phyloP scores from a whole-genome alignment of 1,140 invertebrate genomes.

The Aphaenogaster rudis region DNA sequence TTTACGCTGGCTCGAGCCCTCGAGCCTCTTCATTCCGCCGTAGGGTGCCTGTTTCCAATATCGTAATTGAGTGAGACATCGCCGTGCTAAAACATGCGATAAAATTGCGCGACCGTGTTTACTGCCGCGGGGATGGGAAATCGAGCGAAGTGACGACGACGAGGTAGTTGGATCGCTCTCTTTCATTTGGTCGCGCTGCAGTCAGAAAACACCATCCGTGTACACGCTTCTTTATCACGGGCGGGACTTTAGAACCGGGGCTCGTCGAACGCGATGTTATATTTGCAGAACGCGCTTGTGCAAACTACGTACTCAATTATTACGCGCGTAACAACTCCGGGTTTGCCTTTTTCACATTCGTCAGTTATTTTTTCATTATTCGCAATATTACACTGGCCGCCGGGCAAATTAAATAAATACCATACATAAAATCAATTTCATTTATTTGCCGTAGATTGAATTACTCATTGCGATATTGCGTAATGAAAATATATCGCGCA shows the following conservation, averaged over 20 bases:
- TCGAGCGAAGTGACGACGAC: neutral
- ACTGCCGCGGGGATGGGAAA: neutral
- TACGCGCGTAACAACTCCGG: neutral
- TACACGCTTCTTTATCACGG: neutral
- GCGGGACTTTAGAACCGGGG: neutral
- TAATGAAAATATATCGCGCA: constrained; percentile 5
- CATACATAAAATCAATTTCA: constrained; percentile 46
- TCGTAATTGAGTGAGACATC: constrained; percentile 50
- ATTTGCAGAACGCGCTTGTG: neutral
- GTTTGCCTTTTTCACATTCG: constrained; percentile 25
- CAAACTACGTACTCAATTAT: constrained; percentile 22
- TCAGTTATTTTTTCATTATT: constrained; percentile 55
- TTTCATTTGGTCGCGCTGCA: neutral
- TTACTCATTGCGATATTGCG: constrained; percentile 38
- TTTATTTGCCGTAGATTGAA: constrained; percentile 33
- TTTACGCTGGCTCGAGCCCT: constrained; percentile 24
- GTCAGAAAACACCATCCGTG: neutral
- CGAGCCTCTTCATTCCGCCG: neutral
- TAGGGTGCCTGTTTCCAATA: constrained; percentile 8
- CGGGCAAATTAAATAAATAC: constrained; percentile 56
- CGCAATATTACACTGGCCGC: constrained; percentile 17
- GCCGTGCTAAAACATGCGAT: constrained; percentile 10
- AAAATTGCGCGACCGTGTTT: constrained; percentile 28
- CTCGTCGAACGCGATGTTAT: neutral
- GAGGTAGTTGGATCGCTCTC: neutral